A percentile compares a stretch with the other conserved stretches of the same genome.
These are phyloP conservation scores for Polypedilum pembai DNA, from an alignment of 1,140 invertebrate species.

Conservation along the genomic window DNA sequence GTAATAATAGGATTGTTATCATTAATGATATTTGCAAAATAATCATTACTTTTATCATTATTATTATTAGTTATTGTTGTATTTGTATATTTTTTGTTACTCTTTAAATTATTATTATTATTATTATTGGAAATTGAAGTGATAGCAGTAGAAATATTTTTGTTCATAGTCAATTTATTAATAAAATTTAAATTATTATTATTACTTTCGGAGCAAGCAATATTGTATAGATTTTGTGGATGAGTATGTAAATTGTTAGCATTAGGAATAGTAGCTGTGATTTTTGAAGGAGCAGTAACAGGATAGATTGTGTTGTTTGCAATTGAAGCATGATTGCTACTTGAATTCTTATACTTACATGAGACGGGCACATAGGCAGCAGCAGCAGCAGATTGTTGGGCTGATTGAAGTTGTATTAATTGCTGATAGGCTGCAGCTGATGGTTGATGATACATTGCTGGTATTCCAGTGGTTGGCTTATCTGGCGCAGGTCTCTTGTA, in stretches of 20 bases:
- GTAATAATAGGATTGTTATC: background rate
- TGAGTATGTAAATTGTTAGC: conserved; percentile 28
- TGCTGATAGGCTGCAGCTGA: conserved; percentile 75
- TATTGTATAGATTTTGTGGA: background rate
- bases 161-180: background rate
- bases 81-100: background rate
- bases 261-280: conserved; percentile 9
- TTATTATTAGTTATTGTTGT: background rate
- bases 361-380: conserved; percentile 65
- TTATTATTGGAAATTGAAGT: background rate
- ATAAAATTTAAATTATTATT: conserved; percentile 8
- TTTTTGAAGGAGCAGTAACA: background rate
- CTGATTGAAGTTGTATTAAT: conserved; percentile 68
- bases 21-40: background rate
- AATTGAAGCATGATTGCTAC: conserved; percentile 50
- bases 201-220: background rate
- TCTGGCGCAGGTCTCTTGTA: conserved; percentile 83
- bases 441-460: conserved; percentile 70
- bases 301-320: conserved; percentile 29
- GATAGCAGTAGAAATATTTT: background rate
- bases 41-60: background rate
- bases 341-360: conserved; percentile 63
- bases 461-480: conserved; percentile 68
- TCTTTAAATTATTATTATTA: conserved; percentile 21
- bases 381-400: conserved; percentile 54